phyloP scores from a whole-genome alignment of 2,797 vertebrate species.

The Sebastes diaconus region DNA sequence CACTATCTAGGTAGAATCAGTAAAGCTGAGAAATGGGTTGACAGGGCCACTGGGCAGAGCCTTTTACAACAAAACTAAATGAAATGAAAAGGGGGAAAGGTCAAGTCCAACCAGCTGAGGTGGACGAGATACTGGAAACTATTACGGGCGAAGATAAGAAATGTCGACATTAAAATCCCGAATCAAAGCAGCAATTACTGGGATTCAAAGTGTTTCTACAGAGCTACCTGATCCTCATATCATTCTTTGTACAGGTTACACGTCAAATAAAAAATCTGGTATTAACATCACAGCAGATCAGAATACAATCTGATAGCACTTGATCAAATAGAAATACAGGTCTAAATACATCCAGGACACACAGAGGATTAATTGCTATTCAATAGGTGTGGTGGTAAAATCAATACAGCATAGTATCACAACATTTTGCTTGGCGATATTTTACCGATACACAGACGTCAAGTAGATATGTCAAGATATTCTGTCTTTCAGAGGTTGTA shows the following conservation, averaged over 20 bases:
- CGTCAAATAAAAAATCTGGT: neutral
- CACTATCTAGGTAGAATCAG: neutral
- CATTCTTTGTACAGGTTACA: neutral
- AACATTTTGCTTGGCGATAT: too few relatives aligned
- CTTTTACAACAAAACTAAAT: neutral
- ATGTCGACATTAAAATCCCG: neutral
- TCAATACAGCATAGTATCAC: too few relatives aligned
- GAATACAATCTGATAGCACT: neutral
- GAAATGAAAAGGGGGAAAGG: neutral
- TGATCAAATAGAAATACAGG: neutral
- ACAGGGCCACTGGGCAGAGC: neutral
- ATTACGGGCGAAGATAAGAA: neutral
- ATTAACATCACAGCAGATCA: neutral
- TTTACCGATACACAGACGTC: too few relatives aligned
- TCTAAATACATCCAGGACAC: neutral
- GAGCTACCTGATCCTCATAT: neutral
- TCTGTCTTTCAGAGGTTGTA: too few relatives aligned
- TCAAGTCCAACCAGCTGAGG: neutral
- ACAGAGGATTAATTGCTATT: neutral
- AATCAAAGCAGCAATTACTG: constrained; percentile 1
- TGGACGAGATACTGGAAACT: neutral
- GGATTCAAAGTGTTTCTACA: neutral
- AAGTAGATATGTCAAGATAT: too few relatives aligned
- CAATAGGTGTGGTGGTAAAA: neutral
- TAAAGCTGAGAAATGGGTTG: neutral